Evolutionary conservation across 2,888 invertebrate species (phyloP).

Genomic region (Carpatolechia fugitivella): DNA sequence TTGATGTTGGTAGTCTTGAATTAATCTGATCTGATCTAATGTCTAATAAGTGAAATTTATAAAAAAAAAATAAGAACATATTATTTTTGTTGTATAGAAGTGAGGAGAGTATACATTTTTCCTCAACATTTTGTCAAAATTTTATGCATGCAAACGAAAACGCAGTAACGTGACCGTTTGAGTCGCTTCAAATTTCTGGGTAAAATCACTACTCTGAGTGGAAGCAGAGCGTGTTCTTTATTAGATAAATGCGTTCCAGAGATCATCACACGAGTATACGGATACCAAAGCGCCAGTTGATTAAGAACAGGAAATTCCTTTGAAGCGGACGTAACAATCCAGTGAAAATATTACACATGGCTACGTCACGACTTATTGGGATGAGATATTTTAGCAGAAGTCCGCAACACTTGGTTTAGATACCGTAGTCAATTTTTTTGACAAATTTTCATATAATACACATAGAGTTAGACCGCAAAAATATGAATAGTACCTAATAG

Average conservation of each 20-base stretch:
- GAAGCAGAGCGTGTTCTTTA: slow-evolving; percentile 41
- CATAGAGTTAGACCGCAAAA: too few relatives aligned
- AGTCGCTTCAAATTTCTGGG: background rate
- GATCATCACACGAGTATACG: slow-evolving; percentile 38
- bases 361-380: slow-evolving; percentile 42
- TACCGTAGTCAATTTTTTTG: too few relatives aligned
- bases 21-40: too few relatives aligned
- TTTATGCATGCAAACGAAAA: too few relatives aligned
- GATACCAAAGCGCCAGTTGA: slow-evolving; percentile 53
- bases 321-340: slow-evolving; percentile 60
- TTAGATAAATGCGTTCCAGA: slow-evolving; percentile 50
- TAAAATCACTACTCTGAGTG: slow-evolving; percentile 12
- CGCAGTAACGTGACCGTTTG: background rate
- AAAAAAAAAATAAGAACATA: too few relatives aligned
- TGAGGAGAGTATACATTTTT: too few relatives aligned
- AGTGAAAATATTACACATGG: slow-evolving; percentile 56
- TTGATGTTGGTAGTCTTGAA: too few relatives aligned
- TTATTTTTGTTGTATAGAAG: too few relatives aligned
- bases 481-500: too few relatives aligned
- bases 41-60: too few relatives aligned
- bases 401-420: background rate
- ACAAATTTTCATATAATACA: too few relatives aligned
- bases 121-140: too few relatives aligned
- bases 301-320: slow-evolving; percentile 71
- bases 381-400: slow-evolving; percentile 22